Percentiles rank a stretch among this genome's conserved stretches.
Evolutionary conservation across 2,888 invertebrate genomes (phyloP).

Genomic region (Melieria picta): DNA sequence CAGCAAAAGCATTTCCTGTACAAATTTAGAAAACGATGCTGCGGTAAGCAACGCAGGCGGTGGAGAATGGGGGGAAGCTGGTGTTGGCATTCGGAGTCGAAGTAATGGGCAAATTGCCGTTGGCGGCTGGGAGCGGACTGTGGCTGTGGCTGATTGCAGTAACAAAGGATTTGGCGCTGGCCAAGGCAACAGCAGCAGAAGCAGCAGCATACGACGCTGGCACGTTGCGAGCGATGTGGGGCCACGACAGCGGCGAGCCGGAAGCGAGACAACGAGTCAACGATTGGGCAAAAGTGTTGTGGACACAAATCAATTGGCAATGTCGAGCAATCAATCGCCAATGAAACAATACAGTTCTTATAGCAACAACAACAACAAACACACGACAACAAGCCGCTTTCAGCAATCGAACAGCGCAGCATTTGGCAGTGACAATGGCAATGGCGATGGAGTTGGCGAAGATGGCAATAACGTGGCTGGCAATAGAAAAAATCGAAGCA

Average conservation of each 20-base stretch:
- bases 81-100: slow-evolving; percentile 39
- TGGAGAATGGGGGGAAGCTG: slow-evolving; percentile 23
- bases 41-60: slow-evolving; percentile 37
- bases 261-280: slow-evolving; percentile 10
- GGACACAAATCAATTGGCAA: slow-evolving; percentile 55
- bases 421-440: slow-evolving; percentile 26
- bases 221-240: slow-evolving; percentile 26
- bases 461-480: neutral
- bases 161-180: slow-evolving; percentile 3
- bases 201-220: slow-evolving; percentile 38
- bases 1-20: slow-evolving; percentile 48
- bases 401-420: no score
- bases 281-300: slow-evolving; percentile 29
- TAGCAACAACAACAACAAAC: slow-evolving; percentile 33
- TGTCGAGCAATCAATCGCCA: slow-evolving; percentile 54
- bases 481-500: slow-evolving; percentile 42
- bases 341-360: slow-evolving; percentile 49
- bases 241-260: slow-evolving; percentile 1
- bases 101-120: slow-evolving; percentile 52
- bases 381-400: slow-evolving; percentile 15
- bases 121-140: slow-evolving; percentile 10
- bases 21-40: slow-evolving; percentile 15
- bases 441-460: neutral
- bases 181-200: slow-evolving; percentile 10
- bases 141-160: slow-evolving; percentile 41